Evolutionary conservation across 2,888 invertebrate species (phyloP).

Genomic region (Apotomis capreana): DNA sequence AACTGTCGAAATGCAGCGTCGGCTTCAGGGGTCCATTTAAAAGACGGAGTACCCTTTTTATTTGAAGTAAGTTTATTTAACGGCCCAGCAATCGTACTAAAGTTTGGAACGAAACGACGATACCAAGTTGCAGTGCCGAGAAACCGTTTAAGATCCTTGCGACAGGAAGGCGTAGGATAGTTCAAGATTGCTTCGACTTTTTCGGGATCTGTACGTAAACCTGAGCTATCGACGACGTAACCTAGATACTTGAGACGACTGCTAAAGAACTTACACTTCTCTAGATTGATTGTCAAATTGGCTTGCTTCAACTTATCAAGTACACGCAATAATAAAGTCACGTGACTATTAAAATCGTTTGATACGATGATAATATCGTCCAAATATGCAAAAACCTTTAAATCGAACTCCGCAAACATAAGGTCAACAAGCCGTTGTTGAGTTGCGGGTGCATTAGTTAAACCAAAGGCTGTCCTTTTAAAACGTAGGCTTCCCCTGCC

Average conservation of each 20-base stretch:
- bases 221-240: too few species aligned
- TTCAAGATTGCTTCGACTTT: too few species aligned
- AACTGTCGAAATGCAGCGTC: not conserved
- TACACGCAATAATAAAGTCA: not conserved
- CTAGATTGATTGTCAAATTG: not conserved
- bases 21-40: conserved; percentile 41
- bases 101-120: conserved; percentile 43
- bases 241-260: too few species aligned
- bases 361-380: not conserved
- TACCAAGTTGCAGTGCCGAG: too few species aligned
- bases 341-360: conserved; percentile 4
- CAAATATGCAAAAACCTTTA: conserved; percentile 1
- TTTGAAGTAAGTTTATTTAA: conserved; percentile 7
- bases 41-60: too few species aligned
- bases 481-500: not conserved
- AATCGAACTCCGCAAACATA: conserved; percentile 6
- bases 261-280: too few species aligned
- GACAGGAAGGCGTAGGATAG: too few species aligned
- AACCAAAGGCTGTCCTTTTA: conserved; percentile 13
- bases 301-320: not conserved
- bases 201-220: too few species aligned
- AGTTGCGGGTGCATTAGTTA: conserved; percentile 12
- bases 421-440: conserved; percentile 27
- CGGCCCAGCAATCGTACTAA: conserved; percentile 42
- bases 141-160: too few species aligned